Evolutionary conservation across 2,113 vertebrate genomes (phyloP).

Genomic region (Euleptes europaea): DNA sequence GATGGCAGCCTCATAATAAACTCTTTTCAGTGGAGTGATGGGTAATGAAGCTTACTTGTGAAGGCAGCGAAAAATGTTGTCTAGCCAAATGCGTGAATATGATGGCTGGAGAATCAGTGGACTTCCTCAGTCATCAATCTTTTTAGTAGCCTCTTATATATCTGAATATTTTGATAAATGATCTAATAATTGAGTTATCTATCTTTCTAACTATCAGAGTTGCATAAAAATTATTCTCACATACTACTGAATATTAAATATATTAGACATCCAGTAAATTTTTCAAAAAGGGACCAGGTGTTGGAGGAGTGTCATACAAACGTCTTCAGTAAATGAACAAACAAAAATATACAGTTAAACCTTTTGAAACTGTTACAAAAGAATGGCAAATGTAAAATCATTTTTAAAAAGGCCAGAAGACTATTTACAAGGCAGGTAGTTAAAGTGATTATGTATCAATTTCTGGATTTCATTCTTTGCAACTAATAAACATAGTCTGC

Average conservation of each 20-base stretch:
- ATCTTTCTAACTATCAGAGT: constrained; percentile 96
- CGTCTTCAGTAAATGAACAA: constrained; percentile 57
- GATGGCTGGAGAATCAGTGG: constrained; percentile 90
- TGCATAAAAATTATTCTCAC: constrained; percentile 99
- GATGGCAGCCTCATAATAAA: constrained; percentile 98
- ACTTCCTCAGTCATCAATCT: constrained; percentile 96
- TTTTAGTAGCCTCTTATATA: constrained; percentile 89
- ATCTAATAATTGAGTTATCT: constrained; percentile 98
- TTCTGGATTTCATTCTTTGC: constrained; percentile 36
- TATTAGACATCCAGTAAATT: constrained; percentile 88
- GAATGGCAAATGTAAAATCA: constrained; percentile 11
- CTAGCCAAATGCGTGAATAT: constrained; percentile 94
- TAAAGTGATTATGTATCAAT: constrained; percentile 26
- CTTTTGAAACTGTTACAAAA: constrained; percentile 15
- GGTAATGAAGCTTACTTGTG: constrained; percentile 99
- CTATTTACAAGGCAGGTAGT: constrained; percentile 43
- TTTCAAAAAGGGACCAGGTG: constrained; percentile 85
- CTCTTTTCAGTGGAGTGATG: constrained; percentile 95
- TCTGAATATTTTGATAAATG: constrained; percentile 97
- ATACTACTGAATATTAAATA: constrained; percentile 98
- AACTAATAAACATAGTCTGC: constrained; percentile 23
- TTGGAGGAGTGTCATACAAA: constrained; percentile 71
- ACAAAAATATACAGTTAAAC: constrained; percentile 27
- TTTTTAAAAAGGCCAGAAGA: constrained; percentile 30
- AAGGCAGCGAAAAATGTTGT: constrained; percentile 90